phyloP scores from a whole-genome alignment of 2,888 invertebrate species.

The Nomada fabriciana region DNA sequence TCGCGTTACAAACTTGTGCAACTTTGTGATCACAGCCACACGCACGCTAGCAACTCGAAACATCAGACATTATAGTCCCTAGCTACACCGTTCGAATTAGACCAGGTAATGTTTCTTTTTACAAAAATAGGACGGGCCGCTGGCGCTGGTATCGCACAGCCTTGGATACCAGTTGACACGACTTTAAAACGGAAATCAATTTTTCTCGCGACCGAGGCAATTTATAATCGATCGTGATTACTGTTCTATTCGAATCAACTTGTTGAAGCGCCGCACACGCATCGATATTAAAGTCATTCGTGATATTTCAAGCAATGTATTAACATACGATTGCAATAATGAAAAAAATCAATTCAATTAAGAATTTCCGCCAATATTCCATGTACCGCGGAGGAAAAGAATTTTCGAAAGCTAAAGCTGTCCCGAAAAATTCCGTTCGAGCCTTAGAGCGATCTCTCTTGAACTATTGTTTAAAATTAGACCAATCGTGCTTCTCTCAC shows the following conservation, averaged over 20 bases:
- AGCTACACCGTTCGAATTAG: constrained; percentile 43
- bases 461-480: constrained; percentile 81
- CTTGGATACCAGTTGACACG: constrained; percentile 8
- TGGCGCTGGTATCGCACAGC: constrained; percentile 14
- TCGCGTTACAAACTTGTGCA: constrained; percentile 24
- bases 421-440: constrained; percentile 21
- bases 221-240: neutral
- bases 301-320: neutral
- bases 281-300: too few species aligned
- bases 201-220: neutral
- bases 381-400: neutral
- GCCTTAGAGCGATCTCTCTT: constrained; percentile 59
- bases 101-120: constrained; percentile 19
- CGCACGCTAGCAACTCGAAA: constrained; percentile 3
- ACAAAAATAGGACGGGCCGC: constrained; percentile 46
- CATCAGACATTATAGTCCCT: constrained; percentile 10
- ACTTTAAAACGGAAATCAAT: constrained; percentile 5
- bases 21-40: constrained; percentile 14
- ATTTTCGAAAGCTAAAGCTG: neutral
- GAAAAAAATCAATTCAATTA: neutral
- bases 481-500: constrained; percentile 79
- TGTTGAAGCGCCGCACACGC: neutral
- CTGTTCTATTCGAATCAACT: neutral
- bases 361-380: neutral
- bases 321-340: neutral